These are phyloP conservation scores for Volucella zonaria DNA, from an alignment of 2,888 invertebrate species.

Conservation along the genomic window DNA sequence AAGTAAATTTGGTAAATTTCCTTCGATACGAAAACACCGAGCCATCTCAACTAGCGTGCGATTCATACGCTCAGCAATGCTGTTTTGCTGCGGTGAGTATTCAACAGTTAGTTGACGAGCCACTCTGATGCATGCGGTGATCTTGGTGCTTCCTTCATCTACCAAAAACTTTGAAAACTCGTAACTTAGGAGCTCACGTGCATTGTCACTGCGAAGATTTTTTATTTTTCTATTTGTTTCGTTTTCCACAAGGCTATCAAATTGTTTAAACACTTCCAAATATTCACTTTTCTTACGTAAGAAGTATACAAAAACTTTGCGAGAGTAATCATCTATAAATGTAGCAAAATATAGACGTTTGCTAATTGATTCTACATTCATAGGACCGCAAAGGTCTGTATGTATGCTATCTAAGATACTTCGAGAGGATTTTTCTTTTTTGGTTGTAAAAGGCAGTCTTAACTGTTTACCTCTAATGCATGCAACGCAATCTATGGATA, in stretches of 20 bases:
- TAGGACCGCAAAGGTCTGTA: slow-evolving; percentile 55
- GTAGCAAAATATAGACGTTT: no score
- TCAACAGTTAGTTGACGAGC: slow-evolving; percentile 14
- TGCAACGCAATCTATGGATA: no score
- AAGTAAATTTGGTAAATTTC: no score
- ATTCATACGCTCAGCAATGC: slow-evolving; percentile 43
- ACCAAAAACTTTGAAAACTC: no score
- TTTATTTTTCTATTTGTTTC: slow-evolving; percentile 26
- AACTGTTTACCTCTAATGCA: slow-evolving; percentile 31
- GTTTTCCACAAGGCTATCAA: slow-evolving; percentile 14
- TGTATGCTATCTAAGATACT: slow-evolving; percentile 56
- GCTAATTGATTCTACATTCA: slow-evolving; percentile 71
- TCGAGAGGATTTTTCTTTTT: slow-evolving; percentile 12
- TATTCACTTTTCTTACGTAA: background rate
- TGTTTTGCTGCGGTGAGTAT: slow-evolving; percentile 45
- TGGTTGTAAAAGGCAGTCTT: background rate
- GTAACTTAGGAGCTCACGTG: no score
- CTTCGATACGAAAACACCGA: no score
- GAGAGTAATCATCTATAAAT: slow-evolving; percentile 46
- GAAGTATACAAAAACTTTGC: slow-evolving; percentile 16
- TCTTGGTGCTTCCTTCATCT: slow-evolving; percentile 18
- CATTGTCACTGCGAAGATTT: slow-evolving; percentile 12
- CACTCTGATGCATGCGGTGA: no score
- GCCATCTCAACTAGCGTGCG: no score
- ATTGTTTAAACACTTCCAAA: slow-evolving; percentile 13